phyloP scores from a whole-genome alignment of 2,113 vertebrate species.

The Eulacestoma nigropectus region DNA sequence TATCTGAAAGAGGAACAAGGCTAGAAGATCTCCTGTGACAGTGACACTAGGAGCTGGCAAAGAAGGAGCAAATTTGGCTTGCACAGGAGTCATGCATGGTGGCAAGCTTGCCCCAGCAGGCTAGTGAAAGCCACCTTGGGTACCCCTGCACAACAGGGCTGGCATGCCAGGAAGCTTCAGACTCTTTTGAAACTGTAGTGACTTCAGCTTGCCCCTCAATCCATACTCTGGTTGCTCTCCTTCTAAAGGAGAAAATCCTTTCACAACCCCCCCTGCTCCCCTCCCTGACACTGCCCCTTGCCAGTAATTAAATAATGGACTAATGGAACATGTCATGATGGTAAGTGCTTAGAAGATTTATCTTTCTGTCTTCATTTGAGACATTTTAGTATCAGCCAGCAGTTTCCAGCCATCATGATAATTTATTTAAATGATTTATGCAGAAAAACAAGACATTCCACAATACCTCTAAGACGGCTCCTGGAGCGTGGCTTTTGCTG shows the following conservation, averaged over 20 bases:
- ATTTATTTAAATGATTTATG: constrained; percentile 69
- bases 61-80: not conserved
- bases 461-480: constrained; percentile 24
- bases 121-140: not conserved
- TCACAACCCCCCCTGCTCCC: not conserved
- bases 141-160: not conserved
- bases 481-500: constrained; percentile 39
- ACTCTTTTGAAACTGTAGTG: not conserved
- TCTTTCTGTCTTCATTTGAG: constrained; percentile 48
- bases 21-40: not conserved
- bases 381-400: constrained; percentile 41
- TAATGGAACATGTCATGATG: constrained; percentile 23
- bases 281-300: not conserved
- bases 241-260: not conserved
- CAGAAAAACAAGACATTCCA: constrained; percentile 66
- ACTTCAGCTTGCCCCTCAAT: not conserved
- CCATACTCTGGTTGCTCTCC: not conserved
- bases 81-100: not conserved
- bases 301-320: not conserved
- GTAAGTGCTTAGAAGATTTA: constrained; percentile 37
- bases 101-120: not conserved
- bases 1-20: not conserved
- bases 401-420: constrained; percentile 34
- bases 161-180: not conserved
- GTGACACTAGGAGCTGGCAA: not conserved